These are phyloP conservation scores for Himalopsyche phryganea DNA, from an alignment of 1,140 invertebrate species.

Conservation along the genomic window DNA sequence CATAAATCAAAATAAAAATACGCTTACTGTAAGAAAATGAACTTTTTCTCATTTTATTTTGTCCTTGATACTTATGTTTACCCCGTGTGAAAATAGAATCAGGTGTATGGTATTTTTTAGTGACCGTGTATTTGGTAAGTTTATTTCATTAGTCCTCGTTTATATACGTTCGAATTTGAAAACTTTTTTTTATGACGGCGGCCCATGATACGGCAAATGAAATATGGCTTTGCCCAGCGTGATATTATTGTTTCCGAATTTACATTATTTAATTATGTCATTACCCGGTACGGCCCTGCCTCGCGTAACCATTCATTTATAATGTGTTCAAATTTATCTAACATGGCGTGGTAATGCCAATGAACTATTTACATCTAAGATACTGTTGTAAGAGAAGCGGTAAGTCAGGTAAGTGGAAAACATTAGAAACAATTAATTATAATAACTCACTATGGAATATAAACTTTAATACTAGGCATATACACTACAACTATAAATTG, in stretches of 20 bases:
- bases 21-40: too few relatives aligned
- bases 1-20: too few relatives aligned
- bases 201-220: conserved; percentile 15
- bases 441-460: neutral
- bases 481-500: too few relatives aligned
- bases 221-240: conserved; percentile 28
- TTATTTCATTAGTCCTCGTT: conserved; percentile 22
- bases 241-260: conserved; percentile 32
- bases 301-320: neutral
- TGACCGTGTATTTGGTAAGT: neutral
- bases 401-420: too few relatives aligned
- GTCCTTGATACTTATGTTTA: too few relatives aligned
- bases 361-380: too few relatives aligned
- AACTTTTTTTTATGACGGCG: neutral
- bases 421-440: too few relatives aligned
- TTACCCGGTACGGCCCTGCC: conserved; percentile 1
- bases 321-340: neutral
- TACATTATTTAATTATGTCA: conserved; percentile 34
- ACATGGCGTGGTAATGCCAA: too few relatives aligned
- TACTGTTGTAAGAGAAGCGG: too few relatives aligned
- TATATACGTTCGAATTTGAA: conserved; percentile 7
- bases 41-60: too few relatives aligned
- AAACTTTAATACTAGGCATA: neutral
- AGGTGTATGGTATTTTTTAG: neutral
- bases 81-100: too few relatives aligned